Base-by-base conservation (phyloP, 2,888 invertebrate species). In the Hypomecis punctinalis region DNA sequence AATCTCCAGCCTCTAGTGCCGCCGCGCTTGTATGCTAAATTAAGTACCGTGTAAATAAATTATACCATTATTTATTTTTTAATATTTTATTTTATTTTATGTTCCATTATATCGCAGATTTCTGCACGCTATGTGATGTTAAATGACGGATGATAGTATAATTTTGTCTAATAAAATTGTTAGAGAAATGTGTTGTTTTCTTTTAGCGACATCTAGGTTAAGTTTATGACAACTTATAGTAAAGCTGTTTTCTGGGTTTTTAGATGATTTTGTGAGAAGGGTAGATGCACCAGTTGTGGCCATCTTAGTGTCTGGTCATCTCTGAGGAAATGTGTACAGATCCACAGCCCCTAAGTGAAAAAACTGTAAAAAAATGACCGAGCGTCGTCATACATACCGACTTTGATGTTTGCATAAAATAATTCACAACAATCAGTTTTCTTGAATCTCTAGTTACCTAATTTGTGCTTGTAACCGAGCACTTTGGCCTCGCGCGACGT, bases 41-140 rank as follows among this genome's bases (percentile, higher is more conserved):
- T 9, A n/a, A n/a, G n/a, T n/a, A 55, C 33, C 11, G n/a, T 82
- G 81, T 83, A 81, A 83, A 86, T 84, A 84, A 23, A 71, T 67
- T 68, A 58, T 66, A 47, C 40, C 33, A 48, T 71, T 77, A 77
- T 78, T 76, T 76, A 75, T 76, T 76, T n/a, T 72, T 70, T 62
- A 66, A 57, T 68, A 60, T 39, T 42, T 47, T 35, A 46, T 36
- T 37, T 23, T 23, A 23, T 23, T 23, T 46, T 59, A 49, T 55
- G 45, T 51, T 42, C 46, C 58, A 60, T 6, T 43, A 52, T 35
- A 54, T 33, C n/a, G 37, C 49, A 54, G 47, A 46, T 56, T 33
- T 51, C 39, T 55, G 64, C 67, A 67, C 52, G 54, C 63, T 49
- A 59, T 60, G 54, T 59, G 59, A 60, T 67, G 64, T 61, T 53